Evolutionary conservation across 2,113 vertebrate species (phyloP).

Genomic region (Crotophaga sulcirostris): DNA sequence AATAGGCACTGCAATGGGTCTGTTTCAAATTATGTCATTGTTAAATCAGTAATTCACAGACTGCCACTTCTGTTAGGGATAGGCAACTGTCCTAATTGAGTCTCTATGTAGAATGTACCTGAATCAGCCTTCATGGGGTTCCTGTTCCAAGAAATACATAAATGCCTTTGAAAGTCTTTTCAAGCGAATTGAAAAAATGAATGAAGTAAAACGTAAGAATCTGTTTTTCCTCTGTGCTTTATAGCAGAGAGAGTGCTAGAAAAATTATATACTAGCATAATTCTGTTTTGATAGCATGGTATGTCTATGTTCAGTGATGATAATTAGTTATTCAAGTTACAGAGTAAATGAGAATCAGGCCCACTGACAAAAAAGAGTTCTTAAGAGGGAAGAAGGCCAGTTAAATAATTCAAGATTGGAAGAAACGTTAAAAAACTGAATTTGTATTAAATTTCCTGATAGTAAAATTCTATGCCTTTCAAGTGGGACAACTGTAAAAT

Average conservation of each 20-base stretch:
- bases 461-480: background rate
- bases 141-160: background rate
- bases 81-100: background rate
- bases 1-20: background rate
- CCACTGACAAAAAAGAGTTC: background rate
- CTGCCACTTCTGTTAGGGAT: background rate
- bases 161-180: background rate
- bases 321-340: background rate
- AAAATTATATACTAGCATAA: background rate
- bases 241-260: background rate
- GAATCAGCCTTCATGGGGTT: background rate
- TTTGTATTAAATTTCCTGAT: background rate
- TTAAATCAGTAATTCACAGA: background rate
- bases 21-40: background rate
- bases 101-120: background rate
- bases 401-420: background rate
- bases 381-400: background rate
- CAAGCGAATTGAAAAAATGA: background rate
- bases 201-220: background rate
- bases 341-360: background rate
- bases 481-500: background rate
- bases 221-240: background rate
- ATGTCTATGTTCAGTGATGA: background rate
- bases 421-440: background rate
- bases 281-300: background rate